Conservation (phyloP, 2,113 vertebrate genomes). For the Syngnathus floridae region DNA sequence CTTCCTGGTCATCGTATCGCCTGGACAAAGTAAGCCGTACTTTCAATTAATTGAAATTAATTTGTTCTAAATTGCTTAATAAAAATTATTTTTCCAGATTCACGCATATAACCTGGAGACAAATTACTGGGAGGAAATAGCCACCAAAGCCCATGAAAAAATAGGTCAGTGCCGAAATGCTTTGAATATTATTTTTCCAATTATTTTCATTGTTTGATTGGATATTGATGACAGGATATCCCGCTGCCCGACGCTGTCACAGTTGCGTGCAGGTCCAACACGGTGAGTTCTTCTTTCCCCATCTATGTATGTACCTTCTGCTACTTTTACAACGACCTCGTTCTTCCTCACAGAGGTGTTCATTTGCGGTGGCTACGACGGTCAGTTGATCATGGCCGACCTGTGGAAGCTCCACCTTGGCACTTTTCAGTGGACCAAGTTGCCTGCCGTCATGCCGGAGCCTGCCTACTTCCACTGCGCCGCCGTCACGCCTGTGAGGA, state of each 20-base stretch:
- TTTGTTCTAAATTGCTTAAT: too few species aligned
- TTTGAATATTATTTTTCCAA: background rate
- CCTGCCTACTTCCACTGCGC: constrained; percentile 97
- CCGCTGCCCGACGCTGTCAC: constrained; percentile 90
- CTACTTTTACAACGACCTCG: background rate
- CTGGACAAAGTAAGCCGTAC: constrained; percentile 81
- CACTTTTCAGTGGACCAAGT: constrained; percentile 87
- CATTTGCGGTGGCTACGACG: constrained; percentile 93
- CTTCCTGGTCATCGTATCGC: constrained; percentile 93
- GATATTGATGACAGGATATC: constrained; percentile 76
- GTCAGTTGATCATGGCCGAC: constrained; percentile 88
- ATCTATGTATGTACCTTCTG: background rate
- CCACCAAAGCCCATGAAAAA: constrained; percentile 88
- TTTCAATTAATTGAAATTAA: background rate
- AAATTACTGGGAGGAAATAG: constrained; percentile 94
- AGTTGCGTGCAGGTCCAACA: constrained; percentile 95
- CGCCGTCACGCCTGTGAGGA: constrained; percentile 90
- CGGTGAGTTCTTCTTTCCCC: constrained; percentile 67
- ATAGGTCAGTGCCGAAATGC: constrained; percentile 71
- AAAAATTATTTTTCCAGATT: constrained; percentile 69
- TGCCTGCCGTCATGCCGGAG: constrained; percentile 90
- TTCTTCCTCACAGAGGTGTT: constrained; percentile 78
- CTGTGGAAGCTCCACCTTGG: constrained; percentile 91
- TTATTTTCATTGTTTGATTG: background rate
- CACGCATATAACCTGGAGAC: constrained; percentile 96